Evolutionary conservation across 1,140 invertebrate species (phyloP).

Genomic region (Uloborus diversus): DNA sequence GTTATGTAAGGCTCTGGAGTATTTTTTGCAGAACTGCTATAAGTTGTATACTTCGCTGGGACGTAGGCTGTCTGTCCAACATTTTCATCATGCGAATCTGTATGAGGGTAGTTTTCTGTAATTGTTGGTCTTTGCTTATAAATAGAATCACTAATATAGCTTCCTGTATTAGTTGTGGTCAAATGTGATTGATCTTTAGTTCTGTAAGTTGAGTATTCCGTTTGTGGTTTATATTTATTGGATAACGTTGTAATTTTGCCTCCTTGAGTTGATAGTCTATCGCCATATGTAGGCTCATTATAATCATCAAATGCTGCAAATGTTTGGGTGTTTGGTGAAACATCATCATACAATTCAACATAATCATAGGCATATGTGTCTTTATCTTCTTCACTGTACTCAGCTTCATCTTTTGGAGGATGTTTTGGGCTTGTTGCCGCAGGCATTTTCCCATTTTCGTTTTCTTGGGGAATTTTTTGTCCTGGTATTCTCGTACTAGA

Average conservation of each 20-base stretch:
- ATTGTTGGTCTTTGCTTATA: too few relatives aligned
- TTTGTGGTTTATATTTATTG: not conserved
- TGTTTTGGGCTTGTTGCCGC: not conserved
- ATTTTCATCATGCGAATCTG: not conserved
- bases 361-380: constrained; percentile 41
- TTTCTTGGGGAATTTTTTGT: too few relatives aligned
- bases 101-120: not conserved
- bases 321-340: not conserved
- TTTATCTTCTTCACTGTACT: not conserved
- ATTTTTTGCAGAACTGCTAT: not conserved
- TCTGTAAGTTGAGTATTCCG: not conserved
- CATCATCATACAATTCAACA: constrained; percentile 6
- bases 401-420: not conserved
- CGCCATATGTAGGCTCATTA: not conserved
- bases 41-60: not conserved
- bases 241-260: not conserved
- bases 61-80: not conserved
- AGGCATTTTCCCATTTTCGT: too few relatives aligned
- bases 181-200: not conserved
- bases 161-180: not conserved
- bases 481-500: too few relatives aligned
- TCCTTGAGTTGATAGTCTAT: constrained; percentile 1
- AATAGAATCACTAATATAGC: too few relatives aligned
- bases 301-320: constrained; percentile 28
- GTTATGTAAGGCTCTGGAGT: not conserved